A percentile compares a stretch with the other conserved stretches of the same genome.
These are phyloP conservation scores for Zophobas morio DNA, from an alignment of 1,140 invertebrate genomes.

Conservation along the genomic window DNA sequence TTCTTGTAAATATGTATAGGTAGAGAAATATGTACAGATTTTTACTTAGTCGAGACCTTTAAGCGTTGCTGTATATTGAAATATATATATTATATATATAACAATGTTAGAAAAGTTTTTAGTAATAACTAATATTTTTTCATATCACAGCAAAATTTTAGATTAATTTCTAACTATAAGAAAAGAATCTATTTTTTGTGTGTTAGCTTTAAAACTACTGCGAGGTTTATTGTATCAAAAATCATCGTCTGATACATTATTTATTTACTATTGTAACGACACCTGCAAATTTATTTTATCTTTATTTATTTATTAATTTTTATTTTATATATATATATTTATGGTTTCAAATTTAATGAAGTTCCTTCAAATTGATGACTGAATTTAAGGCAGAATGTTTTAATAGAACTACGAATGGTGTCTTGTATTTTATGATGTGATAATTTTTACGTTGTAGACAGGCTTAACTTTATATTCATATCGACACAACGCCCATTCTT, in stretches of 20 bases:
- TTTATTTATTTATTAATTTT: no score
- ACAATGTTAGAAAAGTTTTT: slow-evolving; percentile 55
- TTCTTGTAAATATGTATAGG: slow-evolving; percentile 55
- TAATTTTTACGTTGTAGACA: slow-evolving; percentile 43
- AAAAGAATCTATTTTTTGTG: slow-evolving; percentile 45
- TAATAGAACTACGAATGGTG: slow-evolving; percentile 45
- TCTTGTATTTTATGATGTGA: slow-evolving; percentile 53
- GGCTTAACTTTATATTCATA: slow-evolving; percentile 43
- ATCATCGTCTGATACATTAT: slow-evolving; percentile 20
- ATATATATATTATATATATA: slow-evolving; percentile 42
- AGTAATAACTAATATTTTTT: slow-evolving; percentile 56
- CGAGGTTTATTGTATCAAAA: slow-evolving; percentile 28
- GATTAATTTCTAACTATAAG: slow-evolving; percentile 48
- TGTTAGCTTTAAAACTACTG: slow-evolving; percentile 47
- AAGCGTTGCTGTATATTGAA: slow-evolving; percentile 54
- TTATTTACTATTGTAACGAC: slow-evolving; percentile 14
- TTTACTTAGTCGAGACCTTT: slow-evolving; percentile 56
- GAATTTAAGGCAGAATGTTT: slow-evolving; percentile 36
- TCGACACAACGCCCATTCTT: slow-evolving; percentile 34
- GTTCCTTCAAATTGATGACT: slow-evolving; percentile 35
- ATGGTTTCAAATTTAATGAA: slow-evolving; percentile 3
- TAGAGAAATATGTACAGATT: slow-evolving; percentile 56
- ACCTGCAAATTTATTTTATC: not conserved
- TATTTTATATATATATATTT: not conserved
- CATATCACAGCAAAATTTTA: slow-evolving; percentile 54